phyloP scores from a whole-genome alignment of 2,888 invertebrate species.

The Melinaea marsaeus region DNA sequence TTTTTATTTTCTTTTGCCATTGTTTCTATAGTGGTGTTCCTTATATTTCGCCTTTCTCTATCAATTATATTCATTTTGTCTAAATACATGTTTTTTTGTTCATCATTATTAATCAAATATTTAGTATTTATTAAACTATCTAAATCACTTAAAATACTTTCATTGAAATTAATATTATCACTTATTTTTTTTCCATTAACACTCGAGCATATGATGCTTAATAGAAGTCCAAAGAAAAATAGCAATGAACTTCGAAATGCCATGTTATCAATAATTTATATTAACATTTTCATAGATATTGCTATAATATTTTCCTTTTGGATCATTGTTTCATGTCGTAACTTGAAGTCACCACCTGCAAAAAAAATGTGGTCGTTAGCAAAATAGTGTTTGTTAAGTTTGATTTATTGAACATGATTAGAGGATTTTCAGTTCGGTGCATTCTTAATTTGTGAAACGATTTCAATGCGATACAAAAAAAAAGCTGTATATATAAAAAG shows the following conservation, averaged over 20 bases:
- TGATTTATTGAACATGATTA: constrained; percentile 20
- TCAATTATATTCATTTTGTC: constrained; percentile 15
- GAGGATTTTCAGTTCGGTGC: constrained; percentile 18
- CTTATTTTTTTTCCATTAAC: constrained; percentile 32
- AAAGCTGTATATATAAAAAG: no score
- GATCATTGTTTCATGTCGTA: no score
- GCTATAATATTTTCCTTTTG: no score
- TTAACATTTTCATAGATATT: background rate
- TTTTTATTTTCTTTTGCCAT: constrained; percentile 6
- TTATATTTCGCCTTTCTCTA: constrained; percentile 24
- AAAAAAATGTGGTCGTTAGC: constrained; percentile 16
- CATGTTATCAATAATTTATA: constrained; percentile 33
- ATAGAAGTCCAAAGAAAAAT: constrained; percentile 33
- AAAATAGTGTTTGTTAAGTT: constrained; percentile 2
- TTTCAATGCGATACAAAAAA: no score
- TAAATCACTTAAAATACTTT: constrained; percentile 33
- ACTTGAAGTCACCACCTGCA: constrained; percentile 36
- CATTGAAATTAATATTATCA: constrained; percentile 26
- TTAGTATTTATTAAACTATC: constrained; percentile 39
- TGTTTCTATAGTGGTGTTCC: constrained; percentile 17
- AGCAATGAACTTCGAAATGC: constrained; percentile 28
- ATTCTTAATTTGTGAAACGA: background rate
- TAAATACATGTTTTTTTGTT: constrained; percentile 14
- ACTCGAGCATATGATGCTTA: constrained; percentile 36
- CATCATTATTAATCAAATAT: constrained; percentile 23